Percentiles rank a stretch among this genome's conserved stretches.
Evolutionary conservation across 2,797 vertebrate species (phyloP).

Genomic region (Sebastes baramenuke): DNA sequence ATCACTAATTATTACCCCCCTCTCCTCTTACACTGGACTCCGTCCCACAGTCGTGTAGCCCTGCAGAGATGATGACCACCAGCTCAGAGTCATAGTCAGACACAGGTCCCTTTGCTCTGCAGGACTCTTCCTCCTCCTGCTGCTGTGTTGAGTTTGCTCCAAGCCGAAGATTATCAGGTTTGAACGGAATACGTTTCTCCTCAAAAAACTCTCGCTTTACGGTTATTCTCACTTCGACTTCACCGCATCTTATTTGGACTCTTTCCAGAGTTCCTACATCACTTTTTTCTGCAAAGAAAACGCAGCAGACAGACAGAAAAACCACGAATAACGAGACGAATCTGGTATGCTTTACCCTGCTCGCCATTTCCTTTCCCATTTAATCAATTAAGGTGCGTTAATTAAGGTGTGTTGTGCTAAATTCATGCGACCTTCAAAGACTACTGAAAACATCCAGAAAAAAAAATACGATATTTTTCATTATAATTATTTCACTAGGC

Average conservation of each 20-base stretch:
- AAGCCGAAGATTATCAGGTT: slow-evolving; percentile 28
- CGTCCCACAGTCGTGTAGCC: slow-evolving; percentile 53
- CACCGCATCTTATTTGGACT: slow-evolving; percentile 50
- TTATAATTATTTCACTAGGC: too few species aligned
- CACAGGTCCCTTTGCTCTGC: neutral
- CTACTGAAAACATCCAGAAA: neutral
- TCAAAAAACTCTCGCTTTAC: slow-evolving; percentile 37
- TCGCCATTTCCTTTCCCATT: slow-evolving; percentile 7
- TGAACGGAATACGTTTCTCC: slow-evolving; percentile 37
- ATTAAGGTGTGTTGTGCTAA: too few species aligned
- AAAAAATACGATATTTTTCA: too few species aligned
- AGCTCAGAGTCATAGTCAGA: neutral
- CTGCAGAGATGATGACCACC: slow-evolving; percentile 49
- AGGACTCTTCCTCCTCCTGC: neutral
- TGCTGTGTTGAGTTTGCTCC: neutral
- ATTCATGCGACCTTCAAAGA: neutral
- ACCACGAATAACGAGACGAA: fast-evolving
- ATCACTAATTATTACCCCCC: too few species aligned
- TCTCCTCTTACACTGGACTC: slow-evolving; percentile 43
- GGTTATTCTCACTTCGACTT: slow-evolving; percentile 39
- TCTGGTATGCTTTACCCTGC: fast-evolving
- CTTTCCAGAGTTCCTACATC: neutral
- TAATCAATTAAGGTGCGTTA: too few species aligned
- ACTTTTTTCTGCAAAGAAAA: neutral
- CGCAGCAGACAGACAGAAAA: neutral